phyloP scores from a whole-genome alignment of 2,113 vertebrate genomes.

The Lepisosteus osseus region DNA sequence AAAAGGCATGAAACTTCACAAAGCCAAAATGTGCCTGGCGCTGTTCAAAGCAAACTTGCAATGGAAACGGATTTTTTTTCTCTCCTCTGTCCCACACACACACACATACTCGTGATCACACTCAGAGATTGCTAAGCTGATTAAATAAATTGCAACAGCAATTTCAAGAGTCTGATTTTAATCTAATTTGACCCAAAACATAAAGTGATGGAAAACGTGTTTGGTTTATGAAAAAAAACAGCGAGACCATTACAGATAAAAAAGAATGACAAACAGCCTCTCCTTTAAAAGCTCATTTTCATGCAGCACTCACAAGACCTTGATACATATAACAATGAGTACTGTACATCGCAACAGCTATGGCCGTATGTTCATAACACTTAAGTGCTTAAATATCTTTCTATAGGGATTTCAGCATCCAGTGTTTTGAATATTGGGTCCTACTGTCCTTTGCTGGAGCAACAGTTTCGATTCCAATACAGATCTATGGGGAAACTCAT shows the following conservation, averaged over 20 bases:
- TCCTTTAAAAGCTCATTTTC: constrained; percentile 37
- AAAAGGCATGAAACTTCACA: constrained; percentile 59
- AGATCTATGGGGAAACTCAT: no score
- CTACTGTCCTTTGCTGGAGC: no score
- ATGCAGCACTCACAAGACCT: neutral
- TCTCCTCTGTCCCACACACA: constrained; percentile 5
- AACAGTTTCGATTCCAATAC: no score
- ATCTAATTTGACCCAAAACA: constrained; percentile 31
- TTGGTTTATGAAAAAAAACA: constrained; percentile 17
- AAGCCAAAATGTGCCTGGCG: constrained; percentile 45
- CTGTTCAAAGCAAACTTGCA: constrained; percentile 52
- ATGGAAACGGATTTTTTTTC: constrained; percentile 44
- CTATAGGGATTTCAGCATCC: no score
- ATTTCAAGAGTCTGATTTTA: constrained; percentile 32
- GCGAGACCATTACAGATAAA: constrained; percentile 33
- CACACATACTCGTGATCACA: neutral
- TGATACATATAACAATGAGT: constrained; percentile 3
- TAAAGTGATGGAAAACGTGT: constrained; percentile 14
- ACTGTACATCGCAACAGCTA: constrained; percentile 29
- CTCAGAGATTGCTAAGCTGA: constrained; percentile 37
- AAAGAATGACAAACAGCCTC: constrained; percentile 35
- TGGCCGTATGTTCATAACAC: neutral
- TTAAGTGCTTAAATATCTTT: no score
- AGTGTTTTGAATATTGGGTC: no score
- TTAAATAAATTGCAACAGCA: constrained; percentile 37